Evolutionary conservation across 1,140 invertebrate species (phyloP).

Genomic region (Drosophila gunungcola): DNA sequence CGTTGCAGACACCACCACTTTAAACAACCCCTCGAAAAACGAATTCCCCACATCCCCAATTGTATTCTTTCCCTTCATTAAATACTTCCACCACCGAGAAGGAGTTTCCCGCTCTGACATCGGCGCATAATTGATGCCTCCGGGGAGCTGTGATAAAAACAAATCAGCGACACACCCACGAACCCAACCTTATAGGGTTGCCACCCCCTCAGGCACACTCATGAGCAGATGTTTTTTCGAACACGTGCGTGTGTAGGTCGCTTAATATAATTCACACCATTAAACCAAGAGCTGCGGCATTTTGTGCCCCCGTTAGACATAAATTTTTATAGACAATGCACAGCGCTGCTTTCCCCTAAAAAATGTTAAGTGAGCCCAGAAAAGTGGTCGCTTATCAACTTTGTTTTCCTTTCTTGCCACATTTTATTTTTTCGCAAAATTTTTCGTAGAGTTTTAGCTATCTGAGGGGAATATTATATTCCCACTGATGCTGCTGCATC

Average conservation of each 20-base stretch:
- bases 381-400: constrained; percentile 65
- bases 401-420: constrained; percentile 57
- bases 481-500: constrained; percentile 2
- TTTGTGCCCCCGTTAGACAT: constrained; percentile 67
- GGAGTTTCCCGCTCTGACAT: constrained; percentile 43
- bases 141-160: constrained; percentile 81
- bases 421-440: constrained; percentile 39
- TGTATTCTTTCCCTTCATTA: constrained; percentile 47
- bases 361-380: constrained; percentile 70
- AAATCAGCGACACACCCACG: constrained; percentile 68
- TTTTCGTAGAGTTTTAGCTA: constrained; percentile 50
- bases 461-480: constrained; percentile 5
- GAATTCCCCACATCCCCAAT: constrained; percentile 8
- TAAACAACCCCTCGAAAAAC: constrained; percentile 29
- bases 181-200: neutral
- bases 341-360: constrained; percentile 15
- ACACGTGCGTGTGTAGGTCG: constrained; percentile 45
- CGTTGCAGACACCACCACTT: constrained; percentile 1
- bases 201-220: constrained; percentile 14
- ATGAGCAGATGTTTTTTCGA: constrained; percentile 24
- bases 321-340: constrained; percentile 79
- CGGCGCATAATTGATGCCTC: constrained; percentile 78
- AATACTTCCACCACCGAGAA: constrained; percentile 40
- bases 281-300: constrained; percentile 78
- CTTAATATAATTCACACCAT: constrained; percentile 83